These are phyloP conservation scores for Meiosimyza platycephala DNA, from an alignment of 2,888 invertebrate genomes.

Conservation along the genomic window DNA sequence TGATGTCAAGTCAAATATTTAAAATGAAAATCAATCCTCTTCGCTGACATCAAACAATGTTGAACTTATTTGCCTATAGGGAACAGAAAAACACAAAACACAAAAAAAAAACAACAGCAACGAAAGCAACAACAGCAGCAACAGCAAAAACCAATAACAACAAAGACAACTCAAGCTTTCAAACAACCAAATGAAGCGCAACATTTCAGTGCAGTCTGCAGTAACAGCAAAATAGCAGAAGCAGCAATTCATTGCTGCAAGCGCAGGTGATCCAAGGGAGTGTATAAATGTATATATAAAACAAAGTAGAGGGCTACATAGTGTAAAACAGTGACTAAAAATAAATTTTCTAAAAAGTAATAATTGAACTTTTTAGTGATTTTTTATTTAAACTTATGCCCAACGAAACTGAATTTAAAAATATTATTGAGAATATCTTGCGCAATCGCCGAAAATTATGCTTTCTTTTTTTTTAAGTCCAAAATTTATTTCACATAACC, in stretches of 20 bases:
- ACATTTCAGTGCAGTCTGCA: not conserved
- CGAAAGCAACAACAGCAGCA: not conserved
- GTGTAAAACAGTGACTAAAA: no score
- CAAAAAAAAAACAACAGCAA: conserved; percentile 17
- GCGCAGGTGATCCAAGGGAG: not conserved
- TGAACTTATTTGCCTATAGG: conserved; percentile 45
- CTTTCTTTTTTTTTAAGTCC: no score
- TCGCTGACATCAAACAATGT: conserved; percentile 47
- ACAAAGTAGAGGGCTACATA: no score
- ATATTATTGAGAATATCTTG: no score
- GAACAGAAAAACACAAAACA: not conserved
- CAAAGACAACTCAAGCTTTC: not conserved
- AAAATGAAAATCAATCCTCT: conserved; percentile 37
- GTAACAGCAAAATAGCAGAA: no score
- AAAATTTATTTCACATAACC: no score
- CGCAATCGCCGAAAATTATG: no score
- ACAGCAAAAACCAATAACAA: conserved; percentile 5
- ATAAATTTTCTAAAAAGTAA: no score
- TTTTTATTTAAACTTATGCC: no score
- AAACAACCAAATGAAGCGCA: not conserved
- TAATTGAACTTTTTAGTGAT: no score
- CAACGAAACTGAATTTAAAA: no score
- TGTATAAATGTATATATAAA: no score
- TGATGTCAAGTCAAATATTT: conserved; percentile 28
- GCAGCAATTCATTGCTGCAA: conserved; percentile 14